phyloP scores from a whole-genome alignment of 2,888 invertebrate species.

The Ophioninae sp. region DNA sequence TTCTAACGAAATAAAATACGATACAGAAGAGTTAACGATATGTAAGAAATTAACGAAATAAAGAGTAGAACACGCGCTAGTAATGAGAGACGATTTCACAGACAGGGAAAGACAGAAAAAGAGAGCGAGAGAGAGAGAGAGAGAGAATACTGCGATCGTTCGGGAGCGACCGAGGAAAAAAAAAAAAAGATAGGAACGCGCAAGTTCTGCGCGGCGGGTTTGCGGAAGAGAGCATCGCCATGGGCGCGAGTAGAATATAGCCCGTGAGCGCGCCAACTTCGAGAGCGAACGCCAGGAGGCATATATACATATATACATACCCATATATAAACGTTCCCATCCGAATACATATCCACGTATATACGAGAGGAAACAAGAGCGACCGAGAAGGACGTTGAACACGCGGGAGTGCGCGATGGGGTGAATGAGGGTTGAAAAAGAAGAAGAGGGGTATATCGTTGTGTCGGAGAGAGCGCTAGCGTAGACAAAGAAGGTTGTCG shows the following conservation, averaged over 20 bases:
- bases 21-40: too few relatives aligned
- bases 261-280: constrained; percentile 38
- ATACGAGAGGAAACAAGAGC: constrained; percentile 24
- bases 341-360: too few relatives aligned
- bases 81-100: background rate
- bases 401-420: constrained; percentile 37
- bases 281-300: constrained; percentile 30
- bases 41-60: too few relatives aligned
- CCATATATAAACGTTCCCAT: background rate
- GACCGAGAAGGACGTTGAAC: constrained; percentile 22
- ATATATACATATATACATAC: constrained; percentile 2
- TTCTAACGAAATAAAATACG: too few relatives aligned
- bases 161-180: constrained; percentile 20
- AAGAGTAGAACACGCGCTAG: too few relatives aligned
- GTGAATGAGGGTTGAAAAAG: constrained; percentile 57
- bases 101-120: background rate
- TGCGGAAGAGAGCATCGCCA: constrained; percentile 69
- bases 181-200: constrained; percentile 54
- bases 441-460: constrained; percentile 45
- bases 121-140: constrained; percentile 28
- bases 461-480: constrained; percentile 27
- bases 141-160: background rate
- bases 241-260: constrained; percentile 58
- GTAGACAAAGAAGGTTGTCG: constrained; percentile 25
- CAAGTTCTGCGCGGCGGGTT: constrained; percentile 63